These are phyloP conservation scores for Theonella swinhoei DNA, from an alignment of 37 sponge, comb jelly and placozoan genomes.

Conservation along the genomic window DNA sequence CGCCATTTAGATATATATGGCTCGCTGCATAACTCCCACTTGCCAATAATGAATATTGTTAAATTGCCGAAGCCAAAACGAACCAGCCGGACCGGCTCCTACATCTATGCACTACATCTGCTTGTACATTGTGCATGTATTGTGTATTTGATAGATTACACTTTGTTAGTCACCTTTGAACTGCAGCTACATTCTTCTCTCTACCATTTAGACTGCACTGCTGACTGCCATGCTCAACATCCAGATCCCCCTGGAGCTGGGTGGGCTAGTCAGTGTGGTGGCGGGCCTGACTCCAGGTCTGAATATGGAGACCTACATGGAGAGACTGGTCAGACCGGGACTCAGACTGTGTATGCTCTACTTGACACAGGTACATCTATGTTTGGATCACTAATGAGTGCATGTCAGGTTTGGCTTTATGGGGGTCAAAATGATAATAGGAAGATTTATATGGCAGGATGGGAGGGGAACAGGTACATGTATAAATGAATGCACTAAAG, in stretches of 20 bases:
- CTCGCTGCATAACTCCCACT: too few relatives aligned
- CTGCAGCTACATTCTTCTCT: too few relatives aligned
- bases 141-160: too few relatives aligned
- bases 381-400: background rate
- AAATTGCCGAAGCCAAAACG: too few relatives aligned
- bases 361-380: conserved; percentile 38
- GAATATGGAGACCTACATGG: conserved; percentile 24
- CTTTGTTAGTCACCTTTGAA: too few relatives aligned
- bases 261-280: conserved; percentile 65
- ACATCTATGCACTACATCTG: too few relatives aligned
- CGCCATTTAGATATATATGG: too few relatives aligned
- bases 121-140: too few relatives aligned
- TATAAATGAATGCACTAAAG: too few relatives aligned
- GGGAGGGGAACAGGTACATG: background rate
- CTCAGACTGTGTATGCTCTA: conserved; percentile 34
- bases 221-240: conserved; percentile 71
- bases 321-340: conserved; percentile 27
- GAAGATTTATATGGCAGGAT: background rate
- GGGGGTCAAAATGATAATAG: background rate
- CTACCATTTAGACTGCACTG: conserved; percentile 33
- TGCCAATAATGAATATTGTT: too few relatives aligned
- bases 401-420: background rate
- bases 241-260: conserved; percentile 68
- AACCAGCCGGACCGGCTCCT: too few relatives aligned
- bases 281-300: conserved; percentile 42